A percentile compares a stretch with the other conserved stretches of the same genome.
Conservation (phyloP, 2,888 invertebrate species). For the Pseudanteris insignis region DNA sequence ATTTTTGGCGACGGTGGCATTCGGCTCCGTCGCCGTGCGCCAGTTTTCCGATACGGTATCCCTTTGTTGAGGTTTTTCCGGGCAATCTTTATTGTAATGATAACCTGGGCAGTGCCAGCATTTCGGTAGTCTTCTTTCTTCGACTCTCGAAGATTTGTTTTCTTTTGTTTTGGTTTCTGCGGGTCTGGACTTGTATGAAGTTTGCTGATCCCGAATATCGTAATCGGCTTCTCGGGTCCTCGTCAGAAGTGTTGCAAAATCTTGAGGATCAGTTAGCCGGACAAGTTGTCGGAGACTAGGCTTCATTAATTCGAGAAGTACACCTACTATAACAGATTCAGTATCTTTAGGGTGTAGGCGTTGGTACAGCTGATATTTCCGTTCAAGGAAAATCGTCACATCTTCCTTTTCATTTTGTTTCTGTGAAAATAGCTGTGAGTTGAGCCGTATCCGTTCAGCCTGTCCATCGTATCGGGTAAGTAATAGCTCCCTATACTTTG, state of each 20-base stretch:
- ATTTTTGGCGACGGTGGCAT: neutral
- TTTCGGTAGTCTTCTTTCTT: constrained; percentile 9
- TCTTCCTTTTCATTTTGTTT: constrained; percentile 16
- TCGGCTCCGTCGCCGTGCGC: neutral
- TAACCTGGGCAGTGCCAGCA: constrained; percentile 14
- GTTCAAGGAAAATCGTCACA: constrained; percentile 15
- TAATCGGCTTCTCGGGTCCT: neutral
- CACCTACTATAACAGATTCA: constrained; percentile 3
- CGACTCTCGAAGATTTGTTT: neutral
- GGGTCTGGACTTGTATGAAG: neutral
- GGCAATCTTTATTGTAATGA: constrained; percentile 12
- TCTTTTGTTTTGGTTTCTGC: constrained; percentile 2
- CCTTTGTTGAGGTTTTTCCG: neutral
- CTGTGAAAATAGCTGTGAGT: constrained; percentile 15
- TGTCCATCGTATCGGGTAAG: constrained; percentile 4
- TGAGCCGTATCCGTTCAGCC: neutral
- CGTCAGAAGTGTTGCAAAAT: constrained; percentile 5
- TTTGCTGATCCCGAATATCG: neutral
- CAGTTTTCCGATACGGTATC: neutral
- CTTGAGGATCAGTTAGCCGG: neutral
- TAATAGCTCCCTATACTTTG: constrained; percentile 7
- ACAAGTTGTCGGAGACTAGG: constrained; percentile 1
- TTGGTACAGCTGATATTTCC: constrained; percentile 17
- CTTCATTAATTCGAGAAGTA: constrained; percentile 6
- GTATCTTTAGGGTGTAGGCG: constrained; percentile 10